These are phyloP conservation scores for Ypsolopha sequella DNA, from an alignment of 2,888 invertebrate species.

Conservation along the genomic window DNA sequence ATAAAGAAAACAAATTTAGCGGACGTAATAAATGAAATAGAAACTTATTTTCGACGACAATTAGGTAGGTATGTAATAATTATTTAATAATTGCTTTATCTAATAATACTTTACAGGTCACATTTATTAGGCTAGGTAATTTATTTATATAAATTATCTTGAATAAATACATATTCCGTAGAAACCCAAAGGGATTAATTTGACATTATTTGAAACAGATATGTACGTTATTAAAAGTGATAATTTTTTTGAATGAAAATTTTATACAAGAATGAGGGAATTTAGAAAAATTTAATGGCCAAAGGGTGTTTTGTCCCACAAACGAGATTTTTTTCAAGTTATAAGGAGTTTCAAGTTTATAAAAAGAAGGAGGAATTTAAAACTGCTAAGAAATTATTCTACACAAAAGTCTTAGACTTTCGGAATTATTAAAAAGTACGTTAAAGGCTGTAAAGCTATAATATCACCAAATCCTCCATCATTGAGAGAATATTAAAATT, in stretches of 20 bases:
- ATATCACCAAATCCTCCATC: slow-evolving; percentile 58
- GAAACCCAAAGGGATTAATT: slow-evolving; percentile 20
- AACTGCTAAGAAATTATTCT: not conserved
- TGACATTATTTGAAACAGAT: slow-evolving; percentile 49
- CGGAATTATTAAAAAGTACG: slow-evolving; percentile 1
- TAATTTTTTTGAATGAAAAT: not conserved
- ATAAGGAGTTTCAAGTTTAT: no score
- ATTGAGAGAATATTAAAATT: slow-evolving; percentile 35
- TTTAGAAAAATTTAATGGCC: no score
- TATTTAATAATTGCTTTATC: slow-evolving; percentile 6
- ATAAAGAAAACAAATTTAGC: no score
- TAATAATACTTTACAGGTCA: slow-evolving; percentile 53
- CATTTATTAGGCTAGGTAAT: slow-evolving; percentile 15
- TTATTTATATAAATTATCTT: slow-evolving; percentile 12
- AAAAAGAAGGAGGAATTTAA: not conserved
- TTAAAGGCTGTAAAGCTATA: slow-evolving; percentile 63
- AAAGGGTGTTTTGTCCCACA: no score
- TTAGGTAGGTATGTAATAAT: no score
- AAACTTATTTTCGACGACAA: no score
- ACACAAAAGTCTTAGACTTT: not conserved
- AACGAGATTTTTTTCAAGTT: no score
- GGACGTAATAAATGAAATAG: no score
- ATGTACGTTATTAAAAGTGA: slow-evolving; percentile 43
- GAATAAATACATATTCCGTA: not conserved
- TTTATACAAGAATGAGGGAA: not conserved